Evolutionary conservation across 30 jellyfish, hydroid and myxozoan species (phyloP), one percentile per base, ranked within the genome.

Genomic region (Hydractinia echinata): DNA sequence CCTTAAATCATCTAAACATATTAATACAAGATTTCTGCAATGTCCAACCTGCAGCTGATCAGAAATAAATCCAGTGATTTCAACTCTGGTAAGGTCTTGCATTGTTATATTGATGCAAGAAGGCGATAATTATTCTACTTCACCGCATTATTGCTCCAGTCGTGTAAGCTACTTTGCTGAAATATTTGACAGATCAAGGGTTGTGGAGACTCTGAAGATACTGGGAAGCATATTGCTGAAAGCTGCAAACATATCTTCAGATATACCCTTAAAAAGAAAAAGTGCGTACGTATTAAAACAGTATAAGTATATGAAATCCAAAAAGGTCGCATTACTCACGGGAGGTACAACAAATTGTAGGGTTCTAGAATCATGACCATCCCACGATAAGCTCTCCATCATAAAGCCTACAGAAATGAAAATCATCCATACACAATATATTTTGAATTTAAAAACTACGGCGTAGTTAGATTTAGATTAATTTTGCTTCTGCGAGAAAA

Each of bases 381-480:
- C 98, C 98, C 98, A 92, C 64, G 95, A 86, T 10, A 92, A 84
- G 44, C 98, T 86, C 76, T 92, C 98, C 96, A 92, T 92, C 98
- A 92, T 92, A 77, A 92, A 92, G 11, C 98, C 97, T 91, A 73
- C 54, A 73, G 72, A 18, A 70, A 51, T 54, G 14, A 48, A 60
- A 30, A 5, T 14, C 60, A 62, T 14, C 13, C 21, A 20, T 14
- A 54, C 48, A 10, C 1, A 60, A 60, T 16, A 60, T 13, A 60
- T 30, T 30, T 30, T 30, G 44, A 30, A 30, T 30, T 30, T 30
- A 30, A 30, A 30, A 30, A 30, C 44, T 30, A 30, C 44, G 44
- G 44, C 44, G 44, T 30, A 30, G 44, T 30, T 30, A 30, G 44
- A 30, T 30, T 30, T 30, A 30, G 44, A 30, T 30, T 30, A 30